Base-by-base conservation (phyloP, 2,888 invertebrate species). In the Drosophila suboccidentalis region DNA sequence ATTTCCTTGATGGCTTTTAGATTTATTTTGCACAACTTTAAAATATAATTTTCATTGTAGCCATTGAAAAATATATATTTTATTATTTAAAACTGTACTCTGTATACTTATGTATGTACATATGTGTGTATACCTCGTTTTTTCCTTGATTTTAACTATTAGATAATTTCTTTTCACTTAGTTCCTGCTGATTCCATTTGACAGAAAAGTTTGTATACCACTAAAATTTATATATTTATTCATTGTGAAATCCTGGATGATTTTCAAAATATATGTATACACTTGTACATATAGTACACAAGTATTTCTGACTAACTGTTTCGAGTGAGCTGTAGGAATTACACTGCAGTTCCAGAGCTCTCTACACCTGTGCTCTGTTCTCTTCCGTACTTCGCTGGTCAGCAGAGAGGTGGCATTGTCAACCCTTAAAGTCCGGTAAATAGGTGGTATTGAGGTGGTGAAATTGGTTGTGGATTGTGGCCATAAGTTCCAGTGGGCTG, bases 331-430 rank as follows among this genome's bases (percentile, higher is more conserved):
- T 41, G 63, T 44, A 47, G 26, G 34, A 71, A 38, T 54, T 55
- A 61, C 6, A 77, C 77, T 77, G 77, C 44, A 51, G 47, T 11
- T 46, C 9, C 46, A 50, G 9, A 22, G 47, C 41, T 57, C 34
- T 22, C n/a, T 68, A 43, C 74, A 77, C 77, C 71, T 77, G 74
- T 77, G 38, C 43, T 77, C 71, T 74, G 71, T 77, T 41, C 38
- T 4, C 4, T 22, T 22, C 53, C 26, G 8, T 50, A 49, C 29
- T 17, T 43, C 51, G 43, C 17, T 60, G 63, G 60, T 71, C 71
- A 71, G 39, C 46, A 5, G 26, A 5, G 26, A 5, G 26, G 13
- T 47, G 26, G 13, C 38, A 22, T 10, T 38, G 46, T 38, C 75
- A 72, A 75, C 75, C 75, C 72, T 55, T 64, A 75, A 8, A 10